Conservation (phyloP, 2,113 vertebrate species). For the Grus americana region DNA sequence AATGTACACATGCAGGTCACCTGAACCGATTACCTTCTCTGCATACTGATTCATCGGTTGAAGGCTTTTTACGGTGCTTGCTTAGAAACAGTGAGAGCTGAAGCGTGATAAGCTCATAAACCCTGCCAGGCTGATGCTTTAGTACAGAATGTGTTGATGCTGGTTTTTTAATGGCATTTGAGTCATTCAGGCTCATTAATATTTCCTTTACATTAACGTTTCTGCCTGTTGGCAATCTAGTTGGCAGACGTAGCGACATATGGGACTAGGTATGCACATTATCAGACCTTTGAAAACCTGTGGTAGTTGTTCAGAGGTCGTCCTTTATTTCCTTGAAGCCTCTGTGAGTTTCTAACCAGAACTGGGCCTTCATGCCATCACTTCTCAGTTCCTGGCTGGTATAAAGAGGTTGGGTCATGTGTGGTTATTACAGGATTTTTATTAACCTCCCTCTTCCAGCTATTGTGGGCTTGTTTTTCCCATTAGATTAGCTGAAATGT, state of each 20-base stretch:
- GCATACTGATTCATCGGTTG: slow-evolving; percentile 3
- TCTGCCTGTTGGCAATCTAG: neutral
- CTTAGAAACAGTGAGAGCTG: neutral
- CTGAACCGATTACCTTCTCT: slow-evolving; percentile 25
- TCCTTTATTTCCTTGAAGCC: neutral
- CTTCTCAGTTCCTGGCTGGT: neutral
- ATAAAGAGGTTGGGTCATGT: neutral
- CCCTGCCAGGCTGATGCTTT: neutral
- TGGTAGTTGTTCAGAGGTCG: neutral
- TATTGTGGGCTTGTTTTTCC: neutral
- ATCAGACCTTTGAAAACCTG: neutral
- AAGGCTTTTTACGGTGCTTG: slow-evolving; percentile 48
- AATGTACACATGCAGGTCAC: neutral
- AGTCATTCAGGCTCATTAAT: neutral
- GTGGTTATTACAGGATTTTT: neutral
- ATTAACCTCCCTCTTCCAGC: neutral
- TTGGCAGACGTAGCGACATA: neutral
- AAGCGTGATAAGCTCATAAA: slow-evolving; percentile 24
- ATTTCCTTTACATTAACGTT: slow-evolving; percentile 19
- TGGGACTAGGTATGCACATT: neutral
- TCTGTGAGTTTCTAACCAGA: neutral
- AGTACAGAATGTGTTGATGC: neutral
- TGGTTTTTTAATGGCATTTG: slow-evolving; percentile 4
- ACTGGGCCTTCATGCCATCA: neutral
- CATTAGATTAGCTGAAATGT: neutral